Conservation (phyloP, 2,888 invertebrate species). For the Theristus sp. region DNA sequence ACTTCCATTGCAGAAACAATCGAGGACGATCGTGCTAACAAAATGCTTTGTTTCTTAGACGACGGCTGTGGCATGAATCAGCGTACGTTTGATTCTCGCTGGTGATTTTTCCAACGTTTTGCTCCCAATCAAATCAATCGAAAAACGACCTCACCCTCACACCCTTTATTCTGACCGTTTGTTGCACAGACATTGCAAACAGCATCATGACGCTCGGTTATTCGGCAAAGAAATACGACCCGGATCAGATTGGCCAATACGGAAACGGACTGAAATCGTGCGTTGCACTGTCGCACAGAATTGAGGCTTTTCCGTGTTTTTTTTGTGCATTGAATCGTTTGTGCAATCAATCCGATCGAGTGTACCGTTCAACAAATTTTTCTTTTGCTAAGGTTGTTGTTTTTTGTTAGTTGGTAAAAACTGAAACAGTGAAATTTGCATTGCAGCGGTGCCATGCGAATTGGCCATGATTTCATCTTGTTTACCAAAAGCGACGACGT, state of each 20-base stretch:
- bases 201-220: constrained; percentile 31
- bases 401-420: constrained; percentile 1
- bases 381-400: not conserved
- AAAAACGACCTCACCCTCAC: too few relatives aligned
- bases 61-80: constrained; percentile 36
- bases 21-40: constrained; percentile 22
- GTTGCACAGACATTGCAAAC: constrained; percentile 31
- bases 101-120: too few relatives aligned
- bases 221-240: constrained; percentile 18
- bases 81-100: too few relatives aligned
- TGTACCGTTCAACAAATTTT: too few relatives aligned
- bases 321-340: not conserved
- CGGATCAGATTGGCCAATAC: constrained; percentile 35
- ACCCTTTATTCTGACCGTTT: too few relatives aligned
- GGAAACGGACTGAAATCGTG: constrained; percentile 39
- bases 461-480: constrained; percentile 35
- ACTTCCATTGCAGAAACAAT: not conserved
- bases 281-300: too few relatives aligned
- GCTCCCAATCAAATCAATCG: too few relatives aligned
- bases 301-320: too few relatives aligned
- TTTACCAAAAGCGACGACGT: constrained; percentile 33
- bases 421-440: too few relatives aligned
- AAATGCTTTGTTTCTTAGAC: constrained; percentile 33
- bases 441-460: constrained; percentile 35
- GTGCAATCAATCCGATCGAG: not conserved